These are phyloP conservation scores for Sisyra terminalis DNA, from an alignment of 2,888 invertebrate species.

Conservation along the genomic window DNA sequence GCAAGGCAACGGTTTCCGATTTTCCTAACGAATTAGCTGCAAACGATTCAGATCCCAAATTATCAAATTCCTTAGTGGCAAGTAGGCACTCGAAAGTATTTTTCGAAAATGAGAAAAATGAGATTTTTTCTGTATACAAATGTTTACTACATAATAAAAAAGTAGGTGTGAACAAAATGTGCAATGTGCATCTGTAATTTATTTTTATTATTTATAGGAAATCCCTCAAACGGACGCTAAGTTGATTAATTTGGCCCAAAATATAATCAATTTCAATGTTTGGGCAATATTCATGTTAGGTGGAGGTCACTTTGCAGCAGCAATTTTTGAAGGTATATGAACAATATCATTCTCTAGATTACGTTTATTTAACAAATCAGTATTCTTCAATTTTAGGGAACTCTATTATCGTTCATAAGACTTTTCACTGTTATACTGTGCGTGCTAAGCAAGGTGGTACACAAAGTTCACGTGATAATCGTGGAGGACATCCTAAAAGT, in stretches of 20 bases:
- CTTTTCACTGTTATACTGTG: slow-evolving; percentile 72
- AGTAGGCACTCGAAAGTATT: slow-evolving; percentile 58
- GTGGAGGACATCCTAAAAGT: slow-evolving; percentile 46
- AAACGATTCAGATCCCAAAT: slow-evolving; percentile 5
- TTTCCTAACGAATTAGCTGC: slow-evolving; percentile 16
- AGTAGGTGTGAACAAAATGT: slow-evolving; percentile 24
- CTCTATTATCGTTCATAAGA: slow-evolving; percentile 50
- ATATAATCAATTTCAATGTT: slow-evolving; percentile 24
- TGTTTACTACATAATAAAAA: slow-evolving; percentile 57
- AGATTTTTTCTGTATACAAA: slow-evolving; percentile 57
- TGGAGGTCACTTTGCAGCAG: slow-evolving; percentile 70
- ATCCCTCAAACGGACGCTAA: slow-evolving; percentile 20
- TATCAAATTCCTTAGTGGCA: slow-evolving; percentile 14
- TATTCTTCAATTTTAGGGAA: slow-evolving; percentile 21
- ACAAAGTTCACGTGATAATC: slow-evolving; percentile 48
- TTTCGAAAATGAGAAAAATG: slow-evolving; percentile 46
- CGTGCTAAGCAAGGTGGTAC: slow-evolving; percentile 69
- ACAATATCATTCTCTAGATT: slow-evolving; percentile 23
- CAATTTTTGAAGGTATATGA: slow-evolving; percentile 37
- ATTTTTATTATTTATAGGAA: slow-evolving; percentile 17
- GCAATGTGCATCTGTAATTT: not conserved
- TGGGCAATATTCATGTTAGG: slow-evolving; percentile 73
- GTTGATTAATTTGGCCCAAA: slow-evolving; percentile 21
- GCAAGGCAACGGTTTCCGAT: slow-evolving; percentile 23
- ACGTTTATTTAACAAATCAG: not conserved